These are phyloP conservation scores for Chymomyza costata DNA, from an alignment of 1,140 invertebrate genomes.

Conservation along the genomic window DNA sequence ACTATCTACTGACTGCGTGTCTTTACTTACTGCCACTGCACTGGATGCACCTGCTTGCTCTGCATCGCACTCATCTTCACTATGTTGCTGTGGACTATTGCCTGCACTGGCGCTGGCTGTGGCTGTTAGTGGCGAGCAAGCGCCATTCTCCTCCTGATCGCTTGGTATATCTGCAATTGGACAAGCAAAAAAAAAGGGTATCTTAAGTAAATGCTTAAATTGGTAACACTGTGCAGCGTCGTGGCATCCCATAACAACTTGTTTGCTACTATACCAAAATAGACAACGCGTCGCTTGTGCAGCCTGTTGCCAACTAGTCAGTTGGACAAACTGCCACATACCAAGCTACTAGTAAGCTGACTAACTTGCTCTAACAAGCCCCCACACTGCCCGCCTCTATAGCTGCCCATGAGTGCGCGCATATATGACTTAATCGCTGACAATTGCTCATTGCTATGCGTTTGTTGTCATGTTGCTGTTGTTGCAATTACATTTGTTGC, in stretches of 20 bases:
- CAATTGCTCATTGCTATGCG: slow-evolving; percentile 59
- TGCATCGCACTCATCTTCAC: slow-evolving; percentile 24
- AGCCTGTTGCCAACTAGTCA: slow-evolving; percentile 3
- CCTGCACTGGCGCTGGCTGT: slow-evolving; percentile 50
- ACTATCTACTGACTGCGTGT: slow-evolving; percentile 26
- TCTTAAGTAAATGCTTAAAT: neutral
- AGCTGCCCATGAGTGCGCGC: slow-evolving; percentile 8
- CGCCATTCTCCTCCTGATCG: slow-evolving; percentile 72
- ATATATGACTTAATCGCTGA: slow-evolving; percentile 61
- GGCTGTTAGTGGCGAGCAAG: slow-evolving; percentile 56
- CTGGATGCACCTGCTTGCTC: slow-evolving; percentile 7
- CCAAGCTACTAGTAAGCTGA: no score
- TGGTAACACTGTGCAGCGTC: slow-evolving; percentile 15
- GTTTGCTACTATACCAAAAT: slow-evolving; percentile 31
- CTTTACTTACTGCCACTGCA: slow-evolving; percentile 77
- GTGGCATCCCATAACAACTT: slow-evolving; percentile 18
- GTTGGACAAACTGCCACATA: neutral
- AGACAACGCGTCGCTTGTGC: no score
- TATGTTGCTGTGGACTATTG: slow-evolving; percentile 35
- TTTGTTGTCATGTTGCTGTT: slow-evolving; percentile 12
- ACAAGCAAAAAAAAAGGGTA: neutral
- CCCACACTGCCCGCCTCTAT: neutral
- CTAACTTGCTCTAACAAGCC: neutral
- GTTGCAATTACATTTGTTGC: slow-evolving; percentile 58
- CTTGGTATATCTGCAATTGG: slow-evolving; percentile 49